Evolutionary conservation across 92 coral and sea anemone genomes (phyloP).

Genomic region (Bergia puertoricense): DNA sequence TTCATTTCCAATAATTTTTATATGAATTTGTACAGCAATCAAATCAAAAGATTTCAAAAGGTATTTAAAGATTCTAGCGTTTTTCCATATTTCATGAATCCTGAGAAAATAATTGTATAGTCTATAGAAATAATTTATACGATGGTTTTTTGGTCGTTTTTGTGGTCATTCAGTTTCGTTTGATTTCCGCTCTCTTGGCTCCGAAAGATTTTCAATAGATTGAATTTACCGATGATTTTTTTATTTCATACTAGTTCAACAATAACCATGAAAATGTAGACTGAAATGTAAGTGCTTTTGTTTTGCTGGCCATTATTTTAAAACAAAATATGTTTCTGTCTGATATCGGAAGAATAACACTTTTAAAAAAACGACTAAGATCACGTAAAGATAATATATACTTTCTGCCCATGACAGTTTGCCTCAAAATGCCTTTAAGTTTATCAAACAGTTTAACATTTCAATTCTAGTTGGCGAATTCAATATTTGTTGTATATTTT

Average conservation of each 20-base stretch:
- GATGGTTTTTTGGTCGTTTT: neutral
- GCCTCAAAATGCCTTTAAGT: neutral
- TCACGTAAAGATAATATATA: neutral
- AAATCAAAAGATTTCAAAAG: neutral
- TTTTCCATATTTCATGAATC: neutral
- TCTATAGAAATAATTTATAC: neutral
- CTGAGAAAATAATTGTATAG: neutral
- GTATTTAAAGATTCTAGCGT: neutral
- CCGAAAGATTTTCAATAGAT: neutral
- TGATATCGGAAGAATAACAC: conserved; percentile 9
- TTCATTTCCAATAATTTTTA: neutral
- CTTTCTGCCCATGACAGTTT: neutral
- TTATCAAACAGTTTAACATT: conserved; percentile 20
- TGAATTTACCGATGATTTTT: neutral
- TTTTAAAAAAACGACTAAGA: neutral
- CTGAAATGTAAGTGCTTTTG: neutral
- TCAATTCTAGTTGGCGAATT: conserved; percentile 7
- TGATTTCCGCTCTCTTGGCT: conserved; percentile 29
- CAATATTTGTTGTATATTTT: conserved; percentile 22
- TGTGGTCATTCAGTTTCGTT: conserved; percentile 16
- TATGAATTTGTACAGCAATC: neutral
- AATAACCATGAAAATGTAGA: neutral
- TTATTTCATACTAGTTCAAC: neutral
- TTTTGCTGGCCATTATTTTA: conserved; percentile 2
- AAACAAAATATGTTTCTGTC: neutral